Conservation (phyloP, 2,113 vertebrate species). For the Hemichromis elongatus region DNA sequence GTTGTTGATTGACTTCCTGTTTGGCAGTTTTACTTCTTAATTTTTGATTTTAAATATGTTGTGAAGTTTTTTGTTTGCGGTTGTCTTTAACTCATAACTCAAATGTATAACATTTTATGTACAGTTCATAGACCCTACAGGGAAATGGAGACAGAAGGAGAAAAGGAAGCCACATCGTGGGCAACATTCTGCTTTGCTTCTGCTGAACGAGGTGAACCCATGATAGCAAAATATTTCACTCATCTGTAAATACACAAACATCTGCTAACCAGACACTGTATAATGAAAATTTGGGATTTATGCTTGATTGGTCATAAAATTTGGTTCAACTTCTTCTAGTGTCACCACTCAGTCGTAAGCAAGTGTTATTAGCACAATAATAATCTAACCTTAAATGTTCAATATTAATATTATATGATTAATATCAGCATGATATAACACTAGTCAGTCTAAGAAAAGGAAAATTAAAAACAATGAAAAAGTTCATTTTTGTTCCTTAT, state of each 20-base stretch:
- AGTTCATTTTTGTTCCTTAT: background rate
- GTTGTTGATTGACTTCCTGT: background rate
- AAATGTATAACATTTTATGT: background rate
- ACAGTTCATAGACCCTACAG: background rate
- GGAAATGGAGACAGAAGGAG: background rate
- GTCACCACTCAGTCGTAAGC: background rate
- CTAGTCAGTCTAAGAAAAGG: background rate
- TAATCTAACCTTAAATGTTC: background rate
- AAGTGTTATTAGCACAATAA: background rate
- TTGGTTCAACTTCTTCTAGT: background rate
- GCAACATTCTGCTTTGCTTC: background rate
- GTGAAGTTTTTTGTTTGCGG: background rate
- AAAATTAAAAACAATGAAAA: background rate
- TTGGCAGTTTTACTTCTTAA: background rate
- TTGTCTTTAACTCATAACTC: background rate
- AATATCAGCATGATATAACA: background rate
- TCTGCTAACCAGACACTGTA: background rate
- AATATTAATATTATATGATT: background rate
- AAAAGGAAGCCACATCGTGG: too few relatives aligned
- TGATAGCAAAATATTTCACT: background rate
- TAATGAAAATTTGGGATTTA: background rate
- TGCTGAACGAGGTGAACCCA: background rate
- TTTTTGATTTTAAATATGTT: background rate
- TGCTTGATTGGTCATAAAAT: background rate
- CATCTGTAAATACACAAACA: background rate